phyloP scores from a whole-genome alignment of 1,140 invertebrate species.

The Hyles euphorbiae region DNA sequence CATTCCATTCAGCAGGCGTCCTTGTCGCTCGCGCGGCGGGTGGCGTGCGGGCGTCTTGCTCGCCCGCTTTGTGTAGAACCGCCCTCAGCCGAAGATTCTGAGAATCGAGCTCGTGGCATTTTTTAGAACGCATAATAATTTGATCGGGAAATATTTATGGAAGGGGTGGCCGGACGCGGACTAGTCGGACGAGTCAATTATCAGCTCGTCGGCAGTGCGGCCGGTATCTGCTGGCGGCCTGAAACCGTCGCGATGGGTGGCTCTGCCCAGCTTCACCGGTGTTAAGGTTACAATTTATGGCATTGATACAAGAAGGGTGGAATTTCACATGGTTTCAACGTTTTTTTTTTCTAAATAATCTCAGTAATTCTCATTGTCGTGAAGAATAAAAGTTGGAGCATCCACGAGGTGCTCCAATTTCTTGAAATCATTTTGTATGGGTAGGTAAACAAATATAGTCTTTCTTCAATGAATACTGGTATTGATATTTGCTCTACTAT shows the following conservation, averaged over 20 bases:
- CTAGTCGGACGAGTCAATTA: conserved; percentile 70
- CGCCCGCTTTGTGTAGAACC: conserved; percentile 60
- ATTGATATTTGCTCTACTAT: no score
- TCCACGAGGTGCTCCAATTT: no score
- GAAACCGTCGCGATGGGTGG: conserved; percentile 66
- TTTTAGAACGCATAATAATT: conserved; percentile 73
- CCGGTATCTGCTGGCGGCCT: conserved; percentile 36
- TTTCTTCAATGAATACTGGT: no score
- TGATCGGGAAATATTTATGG: conserved; percentile 75
- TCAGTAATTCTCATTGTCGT: conserved; percentile 11
- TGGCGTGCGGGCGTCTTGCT: conserved; percentile 29
- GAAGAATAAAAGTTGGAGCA: conserved; percentile 20
- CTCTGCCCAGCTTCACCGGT: conserved; percentile 41
- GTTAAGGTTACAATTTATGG: conserved; percentile 62
- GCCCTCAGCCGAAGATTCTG: conserved; percentile 55
- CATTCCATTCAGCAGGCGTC: conserved; percentile 59
- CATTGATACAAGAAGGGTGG: conserved; percentile 44
- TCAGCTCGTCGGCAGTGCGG: conserved; percentile 35
- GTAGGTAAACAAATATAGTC: no score
- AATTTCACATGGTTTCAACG: conserved; percentile 47
- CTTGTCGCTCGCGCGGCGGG: conserved; percentile 24
- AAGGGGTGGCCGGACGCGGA: conserved; percentile 64
- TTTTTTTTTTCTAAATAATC: conserved; percentile 16
- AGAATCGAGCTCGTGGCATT: conserved; percentile 67
- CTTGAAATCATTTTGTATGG: no score